Base-by-base conservation (phyloP, 2,888 invertebrate species). In the Ceraclea dissimilis region DNA sequence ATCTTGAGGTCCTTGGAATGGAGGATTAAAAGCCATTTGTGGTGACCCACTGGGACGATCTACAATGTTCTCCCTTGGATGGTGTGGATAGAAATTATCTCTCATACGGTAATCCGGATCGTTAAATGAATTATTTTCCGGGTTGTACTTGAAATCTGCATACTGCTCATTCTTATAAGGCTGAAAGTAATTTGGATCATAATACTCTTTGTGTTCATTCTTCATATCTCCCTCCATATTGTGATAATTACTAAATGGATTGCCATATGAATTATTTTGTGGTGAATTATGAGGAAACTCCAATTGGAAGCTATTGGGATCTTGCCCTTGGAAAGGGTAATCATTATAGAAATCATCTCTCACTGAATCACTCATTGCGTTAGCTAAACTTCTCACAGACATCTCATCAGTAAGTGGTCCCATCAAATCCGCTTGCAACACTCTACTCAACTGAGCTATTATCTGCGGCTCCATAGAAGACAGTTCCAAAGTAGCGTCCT, bases 381-480 rank as follows among this genome's bases (percentile, higher is more conserved):
- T 44, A 13, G 53, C 52, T 13, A 61, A 50, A 54, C 56, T 60
- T 22, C 26, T 49, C 2, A 52, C 54, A 1, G 57, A 55, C 18
- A 51, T 48, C 20, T 59, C 59, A 8, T 61, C 61, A 22, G 47
- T 58, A 5, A 44, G 17, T 2, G 54, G 43, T 13, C 51, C 50
- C 58, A 62, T 60, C 44, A 76, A 70, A 66, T 72, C 70, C 44
- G 76, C 61, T 61, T 80, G 78, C 20, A 82, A 66, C 22, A 80
- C 79, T 67, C 79, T 79, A 59, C 74, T 79, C 1, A 82, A 67
- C 66, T 81, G 81, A 51, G 80, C 79, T 67, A 82, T 77, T 4
- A 82, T 80, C 56, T 79, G 71, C 2, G 80, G 80, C 21, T 82
- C 81, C 52, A 82, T 72, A 64, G 81, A 80, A 60, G 78, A 76